A percentile compares a stretch with the other conserved stretches of the same genome.
These are phyloP conservation scores for Unio delphinus DNA, from an alignment of 2,888 invertebrate genomes.

Conservation along the genomic window DNA sequence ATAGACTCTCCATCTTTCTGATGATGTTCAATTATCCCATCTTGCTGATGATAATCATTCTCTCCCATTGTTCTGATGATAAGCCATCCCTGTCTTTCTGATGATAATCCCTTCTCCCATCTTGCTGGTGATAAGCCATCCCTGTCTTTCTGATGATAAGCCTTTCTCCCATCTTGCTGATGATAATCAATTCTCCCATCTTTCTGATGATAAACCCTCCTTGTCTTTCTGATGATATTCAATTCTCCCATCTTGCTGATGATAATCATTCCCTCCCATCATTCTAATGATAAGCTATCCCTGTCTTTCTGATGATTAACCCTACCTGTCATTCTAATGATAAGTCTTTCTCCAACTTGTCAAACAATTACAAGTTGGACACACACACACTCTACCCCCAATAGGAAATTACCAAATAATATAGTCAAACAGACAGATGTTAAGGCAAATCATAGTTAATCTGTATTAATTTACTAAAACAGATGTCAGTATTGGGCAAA, in stretches of 20 bases:
- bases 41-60: neutral
- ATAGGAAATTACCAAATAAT: no score
- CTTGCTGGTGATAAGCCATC: no score
- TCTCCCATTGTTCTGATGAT: neutral
- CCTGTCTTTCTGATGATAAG: neutral
- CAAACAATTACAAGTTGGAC: no score
- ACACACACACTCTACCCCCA: no score
- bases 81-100: neutral
- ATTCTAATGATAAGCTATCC: no score
- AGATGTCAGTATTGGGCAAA: no score
- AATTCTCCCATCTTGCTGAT: neutral
- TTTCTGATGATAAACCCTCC: constrained; percentile 2
- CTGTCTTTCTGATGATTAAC: constrained; percentile 4
- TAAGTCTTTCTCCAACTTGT: no score
- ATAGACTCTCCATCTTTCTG: no score
- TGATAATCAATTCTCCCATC: constrained; percentile 5
- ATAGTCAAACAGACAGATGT: neutral
- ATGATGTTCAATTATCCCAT: neutral
- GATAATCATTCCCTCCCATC: neutral
- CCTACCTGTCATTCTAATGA: constrained; percentile 10
- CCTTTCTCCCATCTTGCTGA: constrained; percentile 8
- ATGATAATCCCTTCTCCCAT: neutral
- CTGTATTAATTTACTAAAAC: no score
- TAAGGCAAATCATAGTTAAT: no score
- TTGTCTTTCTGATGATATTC: neutral